These are phyloP conservation scores for Melanocharis versteri DNA, from an alignment of 2,113 vertebrate genomes.

Conservation along the genomic window DNA sequence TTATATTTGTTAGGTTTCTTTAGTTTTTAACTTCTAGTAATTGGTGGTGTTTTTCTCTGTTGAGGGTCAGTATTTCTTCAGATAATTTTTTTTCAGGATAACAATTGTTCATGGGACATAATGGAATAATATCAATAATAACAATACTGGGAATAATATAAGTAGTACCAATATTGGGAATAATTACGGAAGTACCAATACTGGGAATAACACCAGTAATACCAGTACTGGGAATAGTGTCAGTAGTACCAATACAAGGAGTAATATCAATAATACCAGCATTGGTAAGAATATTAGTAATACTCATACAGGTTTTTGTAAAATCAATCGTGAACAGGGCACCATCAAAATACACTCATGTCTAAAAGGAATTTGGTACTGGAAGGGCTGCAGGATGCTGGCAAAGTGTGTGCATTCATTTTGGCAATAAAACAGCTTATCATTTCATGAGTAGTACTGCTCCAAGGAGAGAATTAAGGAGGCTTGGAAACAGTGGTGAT, in stretches of 20 bases:
- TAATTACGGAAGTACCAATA: not conserved
- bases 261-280: not conserved
- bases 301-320: not conserved
- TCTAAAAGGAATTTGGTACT: not conserved
- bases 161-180: not conserved
- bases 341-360: not conserved
- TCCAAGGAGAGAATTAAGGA: not conserved
- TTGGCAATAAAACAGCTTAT: not conserved
- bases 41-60: not conserved
- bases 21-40: not conserved
- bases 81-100: not conserved
- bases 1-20: not conserved
- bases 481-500: not conserved
- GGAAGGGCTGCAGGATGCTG: not conserved
- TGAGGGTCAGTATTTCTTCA: not conserved
- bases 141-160: not conserved
- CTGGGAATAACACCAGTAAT: not conserved
- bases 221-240: not conserved
- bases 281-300: not conserved
- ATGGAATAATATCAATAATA: not conserved
- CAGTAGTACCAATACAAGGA: not conserved
- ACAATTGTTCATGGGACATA: not conserved
- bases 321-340: not conserved
- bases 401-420: not conserved
- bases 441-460: not conserved